Evolutionary conservation across 2,888 invertebrate species (phyloP), one percentile per base, ranked within the genome.

Genomic region (Cordilura impudica): DNA sequence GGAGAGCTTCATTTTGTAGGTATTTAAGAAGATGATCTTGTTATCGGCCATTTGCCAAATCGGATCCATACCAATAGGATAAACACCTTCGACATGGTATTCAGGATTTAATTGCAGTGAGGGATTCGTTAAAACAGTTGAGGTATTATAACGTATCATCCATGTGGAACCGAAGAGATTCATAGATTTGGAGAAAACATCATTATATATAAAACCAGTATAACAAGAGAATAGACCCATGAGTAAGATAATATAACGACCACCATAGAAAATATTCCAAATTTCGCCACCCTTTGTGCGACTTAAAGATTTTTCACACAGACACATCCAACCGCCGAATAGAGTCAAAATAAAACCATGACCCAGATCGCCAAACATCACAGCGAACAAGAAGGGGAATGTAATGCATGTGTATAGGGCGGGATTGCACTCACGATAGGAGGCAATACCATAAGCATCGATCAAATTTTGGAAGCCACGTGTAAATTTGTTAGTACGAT

Each of bases 211-310:
- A 43, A 98, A 88, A 0, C 99, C 99, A 4, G 99, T 98, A 91
- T 99, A 99, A 91, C 98, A 96, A 0, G 98, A 98, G 91, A 99
- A 99, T 23, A 96, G 81, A 0, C 98, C 98, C 99, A 99, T 99
- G 66, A 99, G 92, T 45, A 98, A 92, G 69, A 99, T 96, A 81
- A 99, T 97, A 91, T 99, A 99, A 67, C 99, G 96, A 10, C 99
- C 99, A 81, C 96, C 96, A 90, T 98, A 98, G 92, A 99, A 98
- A 83, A 98, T 99, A 88, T 94, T 96, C 96, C 97, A 98, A 83
- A 99, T 98, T 94, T 97, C 96, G 87, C 93, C 94, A 86, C 90
- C 92, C 29, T 93, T 92, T 83, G 94, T 95, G 86, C 93, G 92
- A 4, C 92, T 91, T 66, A 98, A 91, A 70, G 93, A 93, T 82